Percentiles rank a stretch among this genome's conserved stretches.
These are phyloP conservation scores for Anastrepha ludens DNA, from an alignment of 1,140 invertebrate genomes.

Conservation along the genomic window DNA sequence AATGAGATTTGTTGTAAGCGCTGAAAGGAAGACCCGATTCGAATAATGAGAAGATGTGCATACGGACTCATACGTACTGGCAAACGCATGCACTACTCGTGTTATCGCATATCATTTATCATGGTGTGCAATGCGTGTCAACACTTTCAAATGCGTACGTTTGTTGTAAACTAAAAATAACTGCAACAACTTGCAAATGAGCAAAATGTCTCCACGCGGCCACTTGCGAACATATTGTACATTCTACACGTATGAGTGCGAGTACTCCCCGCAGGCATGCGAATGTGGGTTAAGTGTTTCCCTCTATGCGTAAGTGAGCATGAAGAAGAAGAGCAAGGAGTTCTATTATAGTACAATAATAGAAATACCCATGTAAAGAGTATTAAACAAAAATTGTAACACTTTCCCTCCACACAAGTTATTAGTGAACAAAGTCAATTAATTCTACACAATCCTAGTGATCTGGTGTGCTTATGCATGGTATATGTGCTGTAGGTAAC, in stretches of 20 bases:
- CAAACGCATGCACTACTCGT: no score
- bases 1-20: neutral
- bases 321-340: no score
- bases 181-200: slow-evolving; percentile 33
- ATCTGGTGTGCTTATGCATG: no score
- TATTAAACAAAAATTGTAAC: no score
- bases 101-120: neutral
- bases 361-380: no score
- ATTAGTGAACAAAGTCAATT: no score
- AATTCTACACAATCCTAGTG: no score
- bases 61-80: neutral
- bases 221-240: neutral
- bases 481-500: no score
- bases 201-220: neutral
- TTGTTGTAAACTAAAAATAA: slow-evolving; percentile 36
- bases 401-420: no score
- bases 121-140: slow-evolving; percentile 25
- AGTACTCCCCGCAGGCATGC: neutral
- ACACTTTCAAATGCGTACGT: slow-evolving; percentile 27
- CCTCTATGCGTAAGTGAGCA: no score
- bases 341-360: no score
- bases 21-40: neutral
- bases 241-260: neutral
- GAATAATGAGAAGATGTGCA: neutral
- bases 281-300: slow-evolving; percentile 29